Conservation (phyloP, 53 echinoderm and acorn worm species). For the Pentamera pediparva region DNA sequence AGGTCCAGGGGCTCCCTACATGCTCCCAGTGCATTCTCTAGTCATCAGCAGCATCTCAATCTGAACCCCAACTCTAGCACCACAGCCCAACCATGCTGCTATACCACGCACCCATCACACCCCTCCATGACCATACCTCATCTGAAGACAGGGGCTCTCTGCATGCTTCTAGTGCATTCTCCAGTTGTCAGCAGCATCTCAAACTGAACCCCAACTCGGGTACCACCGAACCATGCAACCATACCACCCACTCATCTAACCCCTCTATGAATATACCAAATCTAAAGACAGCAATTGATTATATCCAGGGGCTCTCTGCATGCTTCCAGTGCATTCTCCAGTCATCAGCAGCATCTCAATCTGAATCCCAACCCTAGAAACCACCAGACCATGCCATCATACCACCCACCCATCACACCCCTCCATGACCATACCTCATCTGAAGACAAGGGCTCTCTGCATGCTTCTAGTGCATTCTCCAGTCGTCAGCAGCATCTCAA, state of each 20-base stretch:
- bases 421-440: constrained; percentile 87
- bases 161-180: constrained; percentile 81
- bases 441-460: constrained; percentile 79
- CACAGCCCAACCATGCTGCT: too few species aligned
- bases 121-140: too few species aligned
- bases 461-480: constrained; percentile 77
- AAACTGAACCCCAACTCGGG: too few species aligned
- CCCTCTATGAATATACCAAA: constrained; percentile 47
- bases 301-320: constrained; percentile 83
- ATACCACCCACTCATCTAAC: not conserved
- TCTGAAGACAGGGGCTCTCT: constrained; percentile 64
- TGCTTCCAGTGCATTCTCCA: constrained; percentile 77
- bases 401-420: too few species aligned
- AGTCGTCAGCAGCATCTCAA: constrained; percentile 86
- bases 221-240: too few species aligned
- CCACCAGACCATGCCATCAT: too few species aligned
- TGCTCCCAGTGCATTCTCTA: too few species aligned
- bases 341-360: constrained; percentile 80
- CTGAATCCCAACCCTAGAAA: too few species aligned
- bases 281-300: constrained; percentile 79
- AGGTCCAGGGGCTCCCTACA: too few species aligned
- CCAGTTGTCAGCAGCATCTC: constrained; percentile 75
- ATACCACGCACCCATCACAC: too few species aligned
- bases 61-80: too few species aligned
- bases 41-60: too few species aligned